Percentiles rank a stretch among this genome's conserved stretches.
Evolutionary conservation across 2,797 vertebrate genomes (phyloP).

Genomic region (Monodelphis domestica): DNA sequence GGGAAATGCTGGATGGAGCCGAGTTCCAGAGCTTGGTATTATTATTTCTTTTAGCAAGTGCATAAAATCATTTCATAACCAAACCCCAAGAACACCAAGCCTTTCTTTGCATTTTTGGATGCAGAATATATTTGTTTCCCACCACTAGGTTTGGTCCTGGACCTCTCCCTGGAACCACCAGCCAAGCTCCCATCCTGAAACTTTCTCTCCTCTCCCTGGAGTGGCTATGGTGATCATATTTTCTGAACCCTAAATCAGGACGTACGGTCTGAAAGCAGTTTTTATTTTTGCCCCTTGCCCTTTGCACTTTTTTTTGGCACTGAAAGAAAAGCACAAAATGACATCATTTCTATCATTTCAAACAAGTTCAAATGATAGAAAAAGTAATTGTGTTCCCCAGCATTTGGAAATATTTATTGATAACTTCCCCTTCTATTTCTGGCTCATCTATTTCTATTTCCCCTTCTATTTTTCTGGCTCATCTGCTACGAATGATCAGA

Average conservation of each 20-base stretch:
- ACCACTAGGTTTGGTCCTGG: not conserved
- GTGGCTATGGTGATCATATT: not conserved
- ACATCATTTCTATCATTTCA: not conserved
- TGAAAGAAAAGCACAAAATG: not conserved
- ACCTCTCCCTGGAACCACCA: not conserved
- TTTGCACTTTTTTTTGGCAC: not conserved
- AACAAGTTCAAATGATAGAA: not conserved
- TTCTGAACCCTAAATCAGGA: not conserved
- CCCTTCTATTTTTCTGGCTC: not conserved
- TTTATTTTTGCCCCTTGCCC: not conserved
- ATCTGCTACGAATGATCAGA: not conserved
- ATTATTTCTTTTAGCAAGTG: not conserved
- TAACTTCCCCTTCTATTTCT: not conserved
- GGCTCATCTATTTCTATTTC: not conserved
- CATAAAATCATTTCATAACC: conserved; percentile 1
- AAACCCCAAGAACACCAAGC: conserved; percentile 9
- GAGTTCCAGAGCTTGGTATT: not conserved
- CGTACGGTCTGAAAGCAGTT: not conserved
- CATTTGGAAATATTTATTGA: not conserved
- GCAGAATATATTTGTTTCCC: not conserved
- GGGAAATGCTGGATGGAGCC: conserved; percentile 53
- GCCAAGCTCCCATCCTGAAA: too few species aligned
- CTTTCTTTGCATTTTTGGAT: not conserved
- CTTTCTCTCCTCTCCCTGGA: not conserved
- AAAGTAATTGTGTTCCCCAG: not conserved